phyloP scores from a whole-genome alignment of 2,797 vertebrate genomes.

The Pogonophryne albipinna region DNA sequence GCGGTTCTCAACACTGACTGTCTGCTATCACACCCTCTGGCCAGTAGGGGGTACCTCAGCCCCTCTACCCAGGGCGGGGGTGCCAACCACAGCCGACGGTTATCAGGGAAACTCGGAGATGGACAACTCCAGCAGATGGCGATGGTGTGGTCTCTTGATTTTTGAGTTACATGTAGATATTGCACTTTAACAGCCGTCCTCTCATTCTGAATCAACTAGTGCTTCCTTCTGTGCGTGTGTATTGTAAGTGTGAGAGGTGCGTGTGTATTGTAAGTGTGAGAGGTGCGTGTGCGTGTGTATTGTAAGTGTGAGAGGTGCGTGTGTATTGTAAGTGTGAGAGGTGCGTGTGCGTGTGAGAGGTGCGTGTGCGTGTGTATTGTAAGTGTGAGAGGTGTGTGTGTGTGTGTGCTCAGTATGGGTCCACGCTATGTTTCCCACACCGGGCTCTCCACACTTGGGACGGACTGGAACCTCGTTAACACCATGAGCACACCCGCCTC shows the following conservation, averaged over 20 bases:
- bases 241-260: constrained; percentile 57
- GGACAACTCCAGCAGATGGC: constrained; percentile 66
- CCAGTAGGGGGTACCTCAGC: constrained; percentile 66
- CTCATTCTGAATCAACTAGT: constrained; percentile 83
- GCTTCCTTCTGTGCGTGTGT: constrained; percentile 81
- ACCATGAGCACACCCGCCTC: constrained; percentile 72
- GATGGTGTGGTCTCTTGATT: constrained; percentile 62
- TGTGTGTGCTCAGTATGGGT: constrained; percentile 29
- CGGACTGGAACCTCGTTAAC: constrained; percentile 53
- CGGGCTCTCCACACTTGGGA: constrained; percentile 39
- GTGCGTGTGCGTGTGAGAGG: constrained; percentile 14
- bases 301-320: no score
- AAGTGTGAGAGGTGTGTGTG: constrained; percentile 5
- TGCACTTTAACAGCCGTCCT: constrained; percentile 85
- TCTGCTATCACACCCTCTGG: constrained; percentile 59
- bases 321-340: neutral
- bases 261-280: constrained; percentile 31
- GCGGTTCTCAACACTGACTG: constrained; percentile 52
- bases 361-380: neutral
- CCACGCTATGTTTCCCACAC: constrained; percentile 47
- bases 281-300: neutral
- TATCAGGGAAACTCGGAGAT: constrained; percentile 80
- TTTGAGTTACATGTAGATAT: constrained; percentile 82
- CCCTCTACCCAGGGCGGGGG: constrained; percentile 40
- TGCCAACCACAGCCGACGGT: constrained; percentile 66